Evolutionary conservation across 2,113 vertebrate species (phyloP).

Genomic region (Channa argus): DNA sequence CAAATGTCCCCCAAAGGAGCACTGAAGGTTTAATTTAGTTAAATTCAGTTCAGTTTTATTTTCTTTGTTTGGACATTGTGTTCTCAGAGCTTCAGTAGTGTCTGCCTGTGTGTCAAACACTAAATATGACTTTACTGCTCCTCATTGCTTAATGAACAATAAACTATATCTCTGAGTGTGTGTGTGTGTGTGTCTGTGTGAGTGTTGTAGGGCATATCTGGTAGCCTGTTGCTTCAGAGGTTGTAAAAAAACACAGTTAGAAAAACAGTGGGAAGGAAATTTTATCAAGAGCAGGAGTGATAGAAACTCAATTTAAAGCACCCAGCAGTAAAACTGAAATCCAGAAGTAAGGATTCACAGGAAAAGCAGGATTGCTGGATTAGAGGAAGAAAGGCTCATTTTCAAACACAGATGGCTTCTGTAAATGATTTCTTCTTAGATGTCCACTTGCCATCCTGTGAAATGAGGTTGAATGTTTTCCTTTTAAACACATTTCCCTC

Average conservation of each 20-base stretch:
- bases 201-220: background rate
- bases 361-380: background rate
- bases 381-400: too few relatives aligned
- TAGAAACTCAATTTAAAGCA: background rate
- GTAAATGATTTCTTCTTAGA: too few relatives aligned
- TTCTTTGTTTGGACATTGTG: slow-evolving; percentile 24
- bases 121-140: slow-evolving; percentile 34
- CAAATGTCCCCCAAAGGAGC: slow-evolving; percentile 19
- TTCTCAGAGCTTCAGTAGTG: slow-evolving; percentile 20
- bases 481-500: too few relatives aligned
- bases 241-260: slow-evolving; percentile 19
- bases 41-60: slow-evolving; percentile 29
- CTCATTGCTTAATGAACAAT: slow-evolving; percentile 10
- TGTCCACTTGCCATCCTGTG: too few relatives aligned
- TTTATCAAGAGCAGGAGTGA: background rate
- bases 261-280: background rate
- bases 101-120: slow-evolving; percentile 22
- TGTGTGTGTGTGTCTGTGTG: slow-evolving; percentile 9
- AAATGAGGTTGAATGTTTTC: too few relatives aligned
- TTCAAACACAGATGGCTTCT: too few relatives aligned
- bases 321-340: background rate
- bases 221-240: slow-evolving; percentile 1
- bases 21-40: slow-evolving; percentile 21
- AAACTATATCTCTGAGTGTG: slow-evolving; percentile 12
- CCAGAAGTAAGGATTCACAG: background rate